Base-by-base conservation (phyloP, 2,888 invertebrate genomes). In the Antitype chi region DNA sequence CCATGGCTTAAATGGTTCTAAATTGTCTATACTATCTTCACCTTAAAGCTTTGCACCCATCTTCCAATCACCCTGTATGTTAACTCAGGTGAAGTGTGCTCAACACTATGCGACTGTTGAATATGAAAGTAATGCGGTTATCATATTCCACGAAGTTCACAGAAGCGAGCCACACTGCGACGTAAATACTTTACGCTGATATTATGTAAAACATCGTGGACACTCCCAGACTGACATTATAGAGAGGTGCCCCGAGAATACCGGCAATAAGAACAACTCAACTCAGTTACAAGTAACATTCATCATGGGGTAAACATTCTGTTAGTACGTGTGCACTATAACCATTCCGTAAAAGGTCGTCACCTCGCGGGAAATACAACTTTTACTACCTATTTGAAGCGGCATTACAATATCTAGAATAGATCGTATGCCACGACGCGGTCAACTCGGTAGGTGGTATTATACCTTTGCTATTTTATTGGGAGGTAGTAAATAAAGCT, bases 341-440 rank as follows among this genome's bases (percentile, higher is more conserved):
- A 70, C 77, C 76, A 71, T 82, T 70, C 64, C 66, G 67, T 73
- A 69, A 23, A 68, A 38, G 74, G 77, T 80, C 72, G 66, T 43
- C 81, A 81, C 82, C 93, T 89, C 92, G 74, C 82, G 94, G 93
- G 92, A 93, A 93, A 93, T 94, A 93, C 92, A 94, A 94, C 88
- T 93, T 93, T 94, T 92, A 93, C 90, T 90, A n/a, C n/a, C n/a
- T n/a, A 91, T 91, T 92, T 88, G 87, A 90, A 90, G 87, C 87
- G 87, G 81, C 78, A 82, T 92, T 94, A 91, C 32, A 52, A 93
- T 93, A 93, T 91, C 89, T 90, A 88, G 85, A 90, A 92, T 92
- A 91, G 92, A 93, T 93, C 90, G 87, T 84, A 81, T 81, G 71
- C 74, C 68, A 62, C 63, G 67, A 74, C 80, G 84, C 76, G 80